Evolutionary conservation across 2,888 invertebrate species (phyloP), one percentile per base, ranked within the genome.

Genomic region (Tortrix viridana): DNA sequence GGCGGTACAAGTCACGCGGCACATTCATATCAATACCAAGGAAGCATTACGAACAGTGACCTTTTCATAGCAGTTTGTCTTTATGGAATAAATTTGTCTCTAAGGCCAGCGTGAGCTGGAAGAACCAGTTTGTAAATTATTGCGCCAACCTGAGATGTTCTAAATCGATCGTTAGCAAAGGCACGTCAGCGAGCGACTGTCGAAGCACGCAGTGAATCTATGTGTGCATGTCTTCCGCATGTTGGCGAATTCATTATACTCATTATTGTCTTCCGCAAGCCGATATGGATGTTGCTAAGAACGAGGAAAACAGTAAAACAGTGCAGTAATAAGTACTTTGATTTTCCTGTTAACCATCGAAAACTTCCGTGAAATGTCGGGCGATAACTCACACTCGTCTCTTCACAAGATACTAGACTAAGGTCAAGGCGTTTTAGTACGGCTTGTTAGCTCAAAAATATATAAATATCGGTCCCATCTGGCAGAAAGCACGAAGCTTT

Each of bases 51-150:
- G 73, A 75, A 62, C 74, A 75, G 73, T 79, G 81, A 82, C 82
- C 82, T 82, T 59, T 63, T 62, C 76, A 77, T 69, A 60, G 60
- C 64, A 66, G 69, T 75, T 73, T 69, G 59, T 70, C 80, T 78
- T 76, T 83, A 86, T 65, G 83, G 86, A 75, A 80, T 81, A 82
- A 86, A 85, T 79, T 80, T 76, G 69, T 67, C 66, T 62, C 53
- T 81, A 81, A 86, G 86, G 86, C 72, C 83, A 82, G 80, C 84
- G 69, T 73, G 79, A 80, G 75, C 71, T 69, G 65, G 58, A 67
- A 60, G 66, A 67, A 67, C 69, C 65, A 66, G 71, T 71, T 71
- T 71, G 69, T 74, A 71, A 72, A 74, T 73, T 66, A 71, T 60
- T 61, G 68, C 66, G 62, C 69, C 65, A 65, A 68, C 67, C 63